Base-by-base conservation (phyloP, 2,888 invertebrate genomes). In the Eupithecia subfuscata region DNA sequence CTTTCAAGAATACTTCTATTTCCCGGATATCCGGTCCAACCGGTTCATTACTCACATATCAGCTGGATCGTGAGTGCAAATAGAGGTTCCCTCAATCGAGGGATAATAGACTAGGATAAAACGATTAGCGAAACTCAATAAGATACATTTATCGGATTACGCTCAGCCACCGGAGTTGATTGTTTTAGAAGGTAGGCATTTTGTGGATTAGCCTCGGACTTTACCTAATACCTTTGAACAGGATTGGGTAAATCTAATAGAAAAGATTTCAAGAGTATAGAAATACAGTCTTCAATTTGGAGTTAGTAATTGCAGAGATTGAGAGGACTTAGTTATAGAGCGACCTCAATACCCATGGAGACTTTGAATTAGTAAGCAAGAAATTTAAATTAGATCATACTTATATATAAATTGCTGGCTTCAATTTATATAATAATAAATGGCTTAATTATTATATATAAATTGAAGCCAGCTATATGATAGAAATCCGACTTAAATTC, bases 31-130 rank as follows among this genome's bases (percentile, higher is more conserved):
- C 84, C 81, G 82, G 83, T 73, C 77, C 75, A 78, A 79, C 82
- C 83, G 83, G 84, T 86, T 89, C 89, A 90, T 89, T 90, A 91
- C 89, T 89, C 89, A 89, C 89, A 88, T 90, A 90, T 90, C 90
- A 89, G 89, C 85, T 80, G 82, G 86, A 83, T 86, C 87, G 84
- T 82, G 85, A 84, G 87, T 86, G 84, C 88, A 84, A 85, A 83
- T 84, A 84, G 85, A 84, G 79, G 77, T 72, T 71, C 69, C 70
- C 71, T 70, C 72, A 52, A 65, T 74, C 52, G 71, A 73, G 30
- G 73, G 76, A 75, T 78, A 78, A 78, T 75, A 76, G 75, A 72
- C 71, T 69, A 40, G 78, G 73, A 76, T 78, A 76, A 76, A 78
- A 69, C 78, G 73, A 78, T 78, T 78, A 78, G 75, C 63, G 78